Evolutionary conservation across 2,888 invertebrate species (phyloP), one percentile per base, ranked within the genome.

Genomic region (Ichneumoninae sp.): DNA sequence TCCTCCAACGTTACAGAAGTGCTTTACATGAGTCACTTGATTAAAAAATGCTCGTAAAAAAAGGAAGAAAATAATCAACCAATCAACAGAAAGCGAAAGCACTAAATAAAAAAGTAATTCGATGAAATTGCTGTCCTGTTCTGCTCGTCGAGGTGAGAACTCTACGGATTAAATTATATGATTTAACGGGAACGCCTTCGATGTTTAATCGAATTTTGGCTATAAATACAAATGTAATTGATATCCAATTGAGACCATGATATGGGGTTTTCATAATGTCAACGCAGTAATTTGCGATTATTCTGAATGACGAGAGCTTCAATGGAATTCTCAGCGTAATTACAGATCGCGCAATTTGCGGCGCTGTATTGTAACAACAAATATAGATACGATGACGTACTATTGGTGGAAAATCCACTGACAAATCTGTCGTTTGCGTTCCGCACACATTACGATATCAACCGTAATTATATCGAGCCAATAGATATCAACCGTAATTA

Each of bases 181-280:
- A 50, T 76, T 54, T 54, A 13, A 52, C 19, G 33, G 54, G 44
- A 16, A 57, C 52, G 50, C 74, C 44, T 22, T 47, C 54, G 54
- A 22, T 26, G 54, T 30, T 68, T 69, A 69, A 78, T 74, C 78
- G 52, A 22, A 33, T 78, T 69, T 69, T 26, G 22, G 30, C 7
- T 36, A 79, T 79, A 69, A 65, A 69, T 50, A 22, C 44, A n/a
- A n/a, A 54, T 69, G 62, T 26, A 47, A 16, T 33, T 36, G 50
- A 68, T 72, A 71, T 47, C 22, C 16, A 16, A 22, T 44, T 69
- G 47, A 69, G 47, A 50, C n/a, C 44, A 3, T 40, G 10, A 40
- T 40, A 10, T 10, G 3, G 40, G 40, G 26, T 16, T 13, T 60
- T 26, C 16, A 52, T 40, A 50, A n/a, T 50, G 74, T 16, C 22